Conservation (phyloP, 1,140 invertebrate species). For the Drosophila bocki region DNA sequence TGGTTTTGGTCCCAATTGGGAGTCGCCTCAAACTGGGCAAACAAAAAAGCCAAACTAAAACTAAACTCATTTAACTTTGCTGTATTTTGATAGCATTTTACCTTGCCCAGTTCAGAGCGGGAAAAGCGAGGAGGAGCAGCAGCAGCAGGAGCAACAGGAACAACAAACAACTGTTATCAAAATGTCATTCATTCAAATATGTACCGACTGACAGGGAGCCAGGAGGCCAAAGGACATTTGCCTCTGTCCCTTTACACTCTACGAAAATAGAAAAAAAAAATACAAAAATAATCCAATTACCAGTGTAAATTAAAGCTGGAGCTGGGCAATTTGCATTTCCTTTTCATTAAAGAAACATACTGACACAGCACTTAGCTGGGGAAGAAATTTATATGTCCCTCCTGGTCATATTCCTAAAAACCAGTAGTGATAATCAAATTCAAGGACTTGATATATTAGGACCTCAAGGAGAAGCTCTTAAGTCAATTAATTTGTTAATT, state of each 20-base stretch:
- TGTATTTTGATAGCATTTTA: constrained; percentile 80
- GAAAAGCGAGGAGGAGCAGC: constrained; percentile 20
- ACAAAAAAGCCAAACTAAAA: constrained; percentile 79
- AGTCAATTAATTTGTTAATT: not conserved
- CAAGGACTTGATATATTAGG: not conserved
- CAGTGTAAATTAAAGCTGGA: constrained; percentile 34
- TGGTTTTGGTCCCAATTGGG: constrained; percentile 35
- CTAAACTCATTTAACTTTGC: constrained; percentile 83
- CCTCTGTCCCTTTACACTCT: constrained; percentile 50
- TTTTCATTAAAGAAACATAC: constrained; percentile 30
- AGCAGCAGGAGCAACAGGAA: constrained; percentile 31
- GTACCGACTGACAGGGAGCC: constrained; percentile 53
- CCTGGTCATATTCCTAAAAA: not conserved
- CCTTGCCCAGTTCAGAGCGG: constrained; percentile 40
- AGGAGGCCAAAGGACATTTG: constrained; percentile 37
- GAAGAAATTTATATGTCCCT: not conserved
- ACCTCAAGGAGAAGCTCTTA: not conserved
- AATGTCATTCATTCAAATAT: constrained; percentile 84
- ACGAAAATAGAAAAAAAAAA: constrained; percentile 21
- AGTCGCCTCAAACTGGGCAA: constrained; percentile 39
- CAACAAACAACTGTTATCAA: constrained; percentile 80
- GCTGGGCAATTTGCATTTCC: constrained; percentile 24
- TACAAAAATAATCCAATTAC: constrained; percentile 32
- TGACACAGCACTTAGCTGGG: not conserved
- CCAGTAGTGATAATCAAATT: constrained; percentile 3